Percentiles rank a stretch among this genome's conserved stretches.
phyloP scores from a whole-genome alignment of 2,797 vertebrate species.

The Nyctalus aviator region DNA sequence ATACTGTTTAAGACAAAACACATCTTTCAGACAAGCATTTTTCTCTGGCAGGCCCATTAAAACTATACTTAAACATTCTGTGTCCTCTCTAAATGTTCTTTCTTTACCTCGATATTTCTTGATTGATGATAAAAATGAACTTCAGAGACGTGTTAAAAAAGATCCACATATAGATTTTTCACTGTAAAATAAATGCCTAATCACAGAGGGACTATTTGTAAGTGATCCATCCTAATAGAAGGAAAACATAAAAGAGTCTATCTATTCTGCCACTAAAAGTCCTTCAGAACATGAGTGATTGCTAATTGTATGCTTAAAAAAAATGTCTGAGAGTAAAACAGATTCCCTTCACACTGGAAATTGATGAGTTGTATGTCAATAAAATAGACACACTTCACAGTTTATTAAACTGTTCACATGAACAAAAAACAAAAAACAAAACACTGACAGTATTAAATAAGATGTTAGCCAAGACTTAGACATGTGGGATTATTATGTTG shows the following conservation, averaged over 20 bases:
- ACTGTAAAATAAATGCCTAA: slow-evolving; percentile 72
- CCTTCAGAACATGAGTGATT: slow-evolving; percentile 43
- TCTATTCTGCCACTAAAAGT: slow-evolving; percentile 54
- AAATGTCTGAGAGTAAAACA: background rate
- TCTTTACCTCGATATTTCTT: slow-evolving; percentile 45
- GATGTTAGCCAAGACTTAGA: slow-evolving; percentile 41
- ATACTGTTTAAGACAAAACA: slow-evolving; percentile 23
- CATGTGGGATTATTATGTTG: background rate
- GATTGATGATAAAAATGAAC: slow-evolving; percentile 74
- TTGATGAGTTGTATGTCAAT: slow-evolving; percentile 3
- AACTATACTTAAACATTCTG: slow-evolving; percentile 29
- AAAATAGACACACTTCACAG: slow-evolving; percentile 17
- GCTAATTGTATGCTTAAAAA: slow-evolving; percentile 54
- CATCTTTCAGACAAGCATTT: slow-evolving; percentile 15
- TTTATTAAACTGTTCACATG: slow-evolving; percentile 26
- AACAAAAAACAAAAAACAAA: background rate
- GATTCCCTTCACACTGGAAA: slow-evolving; percentile 40
- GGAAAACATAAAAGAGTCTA: slow-evolving; percentile 53
- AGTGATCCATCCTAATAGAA: slow-evolving; percentile 72
- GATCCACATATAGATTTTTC: slow-evolving; percentile 74
- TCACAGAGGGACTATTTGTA: slow-evolving; percentile 70
- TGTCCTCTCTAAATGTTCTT: slow-evolving; percentile 51
- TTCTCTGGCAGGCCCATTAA: background rate
- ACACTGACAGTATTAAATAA: slow-evolving; percentile 4
- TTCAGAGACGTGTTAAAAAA: slow-evolving; percentile 73